phyloP scores from a whole-genome alignment of 2,113 vertebrate species.

The Alexandromys fortis region DNA sequence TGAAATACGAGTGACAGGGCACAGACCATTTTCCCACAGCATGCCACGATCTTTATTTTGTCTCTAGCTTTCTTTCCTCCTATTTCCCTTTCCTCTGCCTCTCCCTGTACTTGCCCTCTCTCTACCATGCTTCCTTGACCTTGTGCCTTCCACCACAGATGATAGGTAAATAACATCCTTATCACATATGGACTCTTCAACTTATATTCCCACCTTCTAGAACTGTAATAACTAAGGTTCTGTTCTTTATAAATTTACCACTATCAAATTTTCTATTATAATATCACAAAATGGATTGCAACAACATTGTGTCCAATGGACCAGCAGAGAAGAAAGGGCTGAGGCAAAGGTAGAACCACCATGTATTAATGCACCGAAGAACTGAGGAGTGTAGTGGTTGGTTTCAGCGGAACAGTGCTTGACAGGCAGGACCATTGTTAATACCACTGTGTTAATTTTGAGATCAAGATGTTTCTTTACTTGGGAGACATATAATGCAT shows the following conservation, averaged over 20 bases:
- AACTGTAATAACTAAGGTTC: not conserved
- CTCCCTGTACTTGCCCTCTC: too few species aligned
- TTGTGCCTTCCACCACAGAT: not conserved
- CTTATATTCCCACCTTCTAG: not conserved
- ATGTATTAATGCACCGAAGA: not conserved
- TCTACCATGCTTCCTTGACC: not conserved
- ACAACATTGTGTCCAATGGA: not conserved
- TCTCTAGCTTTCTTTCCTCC: not conserved
- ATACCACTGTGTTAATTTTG: not conserved
- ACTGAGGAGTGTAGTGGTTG: not conserved
- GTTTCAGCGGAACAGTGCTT: fast-evolving
- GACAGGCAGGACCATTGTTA: not conserved
- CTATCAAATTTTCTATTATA: not conserved
- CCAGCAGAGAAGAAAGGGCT: not conserved
- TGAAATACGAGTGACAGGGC: too few species aligned
- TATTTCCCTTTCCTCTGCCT: too few species aligned
- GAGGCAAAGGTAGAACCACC: not conserved
- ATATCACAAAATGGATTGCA: not conserved
- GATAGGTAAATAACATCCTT: not conserved
- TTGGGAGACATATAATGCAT: not conserved
- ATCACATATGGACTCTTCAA: not conserved
- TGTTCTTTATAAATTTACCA: not conserved
- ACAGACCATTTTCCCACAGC: too few species aligned
- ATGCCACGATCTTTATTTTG: not conserved
- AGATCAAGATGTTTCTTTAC: not conserved